Conservation (phyloP, 1,140 invertebrate genomes). For the Gryllus bimaculatus region DNA sequence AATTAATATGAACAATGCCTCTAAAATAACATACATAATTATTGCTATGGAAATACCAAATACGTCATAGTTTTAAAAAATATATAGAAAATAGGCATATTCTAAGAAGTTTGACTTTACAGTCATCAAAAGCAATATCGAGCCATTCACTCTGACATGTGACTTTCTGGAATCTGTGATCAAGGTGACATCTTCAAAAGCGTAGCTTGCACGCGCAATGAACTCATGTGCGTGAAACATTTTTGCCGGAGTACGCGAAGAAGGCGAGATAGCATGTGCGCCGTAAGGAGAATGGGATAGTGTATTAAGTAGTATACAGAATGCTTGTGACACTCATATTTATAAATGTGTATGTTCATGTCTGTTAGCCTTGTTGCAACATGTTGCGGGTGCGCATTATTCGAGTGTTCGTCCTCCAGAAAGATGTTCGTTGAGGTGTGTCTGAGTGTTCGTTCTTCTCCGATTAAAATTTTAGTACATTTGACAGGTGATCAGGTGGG, state of each 20-base stretch:
- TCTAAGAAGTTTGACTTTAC: background rate
- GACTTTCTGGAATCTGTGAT: background rate
- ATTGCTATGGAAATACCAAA: background rate
- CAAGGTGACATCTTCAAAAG: background rate
- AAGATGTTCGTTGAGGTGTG: too few species aligned
- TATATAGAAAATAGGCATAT: constrained; percentile 6
- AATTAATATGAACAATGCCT: background rate
- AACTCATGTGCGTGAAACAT: background rate
- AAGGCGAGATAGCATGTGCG: background rate
- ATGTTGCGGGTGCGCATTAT: too few species aligned
- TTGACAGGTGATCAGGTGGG: too few species aligned
- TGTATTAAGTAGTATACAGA: background rate
- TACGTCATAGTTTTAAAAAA: background rate
- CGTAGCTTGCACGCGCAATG: background rate
- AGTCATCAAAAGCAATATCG: constrained; percentile 1
- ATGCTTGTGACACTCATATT: background rate
- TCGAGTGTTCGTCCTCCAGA: too few species aligned
- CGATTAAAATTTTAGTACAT: too few species aligned
- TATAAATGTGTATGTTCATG: too few species aligned
- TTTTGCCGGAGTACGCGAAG: background rate
- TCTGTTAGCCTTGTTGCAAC: too few species aligned
- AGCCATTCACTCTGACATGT: background rate
- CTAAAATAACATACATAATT: background rate
- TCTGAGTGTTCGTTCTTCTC: too few species aligned
- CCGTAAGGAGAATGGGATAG: background rate